Evolutionary conservation across 2,113 vertebrate species (phyloP).

Genomic region (Poeciliopsis retropinna): DNA sequence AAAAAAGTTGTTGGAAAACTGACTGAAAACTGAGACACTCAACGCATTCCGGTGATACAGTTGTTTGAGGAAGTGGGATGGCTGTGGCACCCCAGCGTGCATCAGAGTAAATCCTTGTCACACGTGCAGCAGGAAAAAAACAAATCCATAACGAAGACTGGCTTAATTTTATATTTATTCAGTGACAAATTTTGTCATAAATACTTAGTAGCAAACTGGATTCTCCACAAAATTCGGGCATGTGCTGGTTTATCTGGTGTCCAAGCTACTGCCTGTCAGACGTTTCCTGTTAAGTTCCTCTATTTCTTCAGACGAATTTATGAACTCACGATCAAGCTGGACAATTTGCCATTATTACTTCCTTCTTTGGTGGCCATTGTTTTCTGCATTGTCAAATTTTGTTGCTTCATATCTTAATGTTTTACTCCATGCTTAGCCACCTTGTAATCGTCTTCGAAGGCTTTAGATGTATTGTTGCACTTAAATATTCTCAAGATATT

Average conservation of each 20-base stretch:
- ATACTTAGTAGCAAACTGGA: not conserved
- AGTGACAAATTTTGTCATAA: not conserved
- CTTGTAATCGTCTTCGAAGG: no score
- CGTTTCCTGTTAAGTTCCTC: not conserved
- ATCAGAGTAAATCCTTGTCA: not conserved
- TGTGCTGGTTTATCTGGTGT: not conserved
- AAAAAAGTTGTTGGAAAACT: not conserved
- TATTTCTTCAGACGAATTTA: not conserved
- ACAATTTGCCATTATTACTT: not conserved
- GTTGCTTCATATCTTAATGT: not conserved
- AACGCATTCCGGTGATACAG: not conserved
- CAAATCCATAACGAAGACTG: not conserved
- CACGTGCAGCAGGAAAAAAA: not conserved
- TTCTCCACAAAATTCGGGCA: not conserved
- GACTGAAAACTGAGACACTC: not conserved
- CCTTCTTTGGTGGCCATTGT: not conserved
- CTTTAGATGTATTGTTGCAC: not conserved
- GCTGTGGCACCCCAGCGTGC: not conserved
- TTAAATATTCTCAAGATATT: no score
- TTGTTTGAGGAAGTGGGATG: not conserved
- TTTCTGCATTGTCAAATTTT: not conserved
- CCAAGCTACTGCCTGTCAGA: not conserved
- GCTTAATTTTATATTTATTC: not conserved
- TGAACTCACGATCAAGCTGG: not conserved
- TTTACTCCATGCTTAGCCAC: not conserved